Conservation (phyloP, 2,113 vertebrate species). For the Tylochromis polylepis region DNA sequence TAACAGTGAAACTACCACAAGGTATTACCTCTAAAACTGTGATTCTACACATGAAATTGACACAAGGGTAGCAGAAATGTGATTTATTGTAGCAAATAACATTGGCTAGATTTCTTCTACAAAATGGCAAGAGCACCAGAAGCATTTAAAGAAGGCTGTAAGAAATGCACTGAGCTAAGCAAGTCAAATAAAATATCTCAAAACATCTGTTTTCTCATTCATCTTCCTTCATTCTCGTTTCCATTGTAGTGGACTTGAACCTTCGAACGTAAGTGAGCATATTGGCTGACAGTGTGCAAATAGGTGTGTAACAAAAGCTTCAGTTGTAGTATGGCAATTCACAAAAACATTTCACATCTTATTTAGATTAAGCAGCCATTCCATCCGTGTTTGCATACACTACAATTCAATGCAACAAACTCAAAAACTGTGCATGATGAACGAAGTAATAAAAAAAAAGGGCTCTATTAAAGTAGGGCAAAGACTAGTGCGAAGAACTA, state of each 20-base stretch:
- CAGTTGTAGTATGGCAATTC: constrained; percentile 14
- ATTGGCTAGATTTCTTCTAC: constrained; percentile 39
- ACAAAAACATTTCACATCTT: constrained; percentile 1
- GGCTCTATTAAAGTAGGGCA: background rate
- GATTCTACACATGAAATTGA: background rate
- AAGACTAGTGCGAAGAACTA: background rate
- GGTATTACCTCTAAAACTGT: background rate
- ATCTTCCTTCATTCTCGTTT: background rate
- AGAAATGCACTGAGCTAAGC: constrained; percentile 28
- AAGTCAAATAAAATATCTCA: constrained; percentile 5
- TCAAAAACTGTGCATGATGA: constrained; percentile 14
- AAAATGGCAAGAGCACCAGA: constrained; percentile 54
- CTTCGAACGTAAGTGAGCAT: background rate
- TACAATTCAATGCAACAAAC: constrained; percentile 29
- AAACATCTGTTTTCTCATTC: background rate
- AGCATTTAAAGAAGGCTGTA: constrained; percentile 35
- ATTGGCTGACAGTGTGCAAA: background rate
- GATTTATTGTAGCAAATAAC: constrained; percentile 64
- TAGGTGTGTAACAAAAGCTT: background rate
- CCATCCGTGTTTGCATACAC: constrained; percentile 3
- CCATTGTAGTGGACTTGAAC: background rate
- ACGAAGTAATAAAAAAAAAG: background rate
- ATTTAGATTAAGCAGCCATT: constrained; percentile 32
- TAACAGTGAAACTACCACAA: background rate
- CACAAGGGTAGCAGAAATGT: constrained; percentile 49